Conservation (phyloP, 2,113 vertebrate genomes). For the Corythornis vintsioides region DNA sequence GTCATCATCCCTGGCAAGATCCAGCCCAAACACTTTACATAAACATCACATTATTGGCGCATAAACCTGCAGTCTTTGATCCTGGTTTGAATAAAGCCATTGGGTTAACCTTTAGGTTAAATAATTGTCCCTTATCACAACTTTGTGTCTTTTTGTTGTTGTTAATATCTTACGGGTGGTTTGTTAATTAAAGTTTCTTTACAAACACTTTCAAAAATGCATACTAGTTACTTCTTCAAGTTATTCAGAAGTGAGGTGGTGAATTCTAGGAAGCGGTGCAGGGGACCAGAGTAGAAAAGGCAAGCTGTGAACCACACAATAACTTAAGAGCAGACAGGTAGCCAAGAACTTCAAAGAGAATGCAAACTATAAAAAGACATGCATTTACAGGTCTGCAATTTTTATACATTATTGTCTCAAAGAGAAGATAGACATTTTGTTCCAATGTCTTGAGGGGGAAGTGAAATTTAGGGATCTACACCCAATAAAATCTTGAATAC, state of each 20-base stretch:
- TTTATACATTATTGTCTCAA: not conserved
- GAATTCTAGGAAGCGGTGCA: not conserved
- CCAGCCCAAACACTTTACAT: not conserved
- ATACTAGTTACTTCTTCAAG: not conserved
- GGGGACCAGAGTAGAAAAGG: not conserved
- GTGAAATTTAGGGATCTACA: not conserved
- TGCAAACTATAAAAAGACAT: accelerated
- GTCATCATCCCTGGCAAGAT: not conserved
- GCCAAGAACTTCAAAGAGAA: not conserved
- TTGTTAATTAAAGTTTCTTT: not conserved
- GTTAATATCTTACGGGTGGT: not conserved
- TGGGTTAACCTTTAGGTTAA: not conserved
- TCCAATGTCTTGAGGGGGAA: not conserved
- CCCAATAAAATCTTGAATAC: not conserved
- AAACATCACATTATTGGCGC: not conserved
- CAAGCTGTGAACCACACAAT: not conserved
- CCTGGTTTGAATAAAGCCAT: not conserved
- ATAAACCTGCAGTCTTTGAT: not conserved
- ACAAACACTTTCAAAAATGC: not conserved
- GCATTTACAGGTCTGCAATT: not conserved
- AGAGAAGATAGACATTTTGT: not conserved
- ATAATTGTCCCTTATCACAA: not conserved
- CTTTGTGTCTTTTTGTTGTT: not conserved
- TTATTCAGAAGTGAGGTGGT: not conserved
- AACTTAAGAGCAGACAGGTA: not conserved